Evolutionary conservation across 2,888 invertebrate genomes (phyloP).

Genomic region (Philereme vetulata): DNA sequence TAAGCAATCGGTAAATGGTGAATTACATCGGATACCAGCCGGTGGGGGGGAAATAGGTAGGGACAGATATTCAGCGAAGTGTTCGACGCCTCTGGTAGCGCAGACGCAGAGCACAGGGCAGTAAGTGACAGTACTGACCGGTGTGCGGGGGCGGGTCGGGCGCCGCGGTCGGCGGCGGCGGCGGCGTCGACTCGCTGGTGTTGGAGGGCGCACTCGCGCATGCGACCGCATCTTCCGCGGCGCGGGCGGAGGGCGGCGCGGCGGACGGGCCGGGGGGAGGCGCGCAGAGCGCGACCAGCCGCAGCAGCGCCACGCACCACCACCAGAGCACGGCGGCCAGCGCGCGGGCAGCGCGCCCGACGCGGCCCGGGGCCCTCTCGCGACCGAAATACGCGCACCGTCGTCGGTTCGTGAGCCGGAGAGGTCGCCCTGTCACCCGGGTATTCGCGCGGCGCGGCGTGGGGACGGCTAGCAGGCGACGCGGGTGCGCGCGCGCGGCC

Average conservation of each 20-base stretch:
- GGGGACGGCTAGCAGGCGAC: conserved; percentile 70
- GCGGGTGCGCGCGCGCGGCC: conserved; percentile 82
- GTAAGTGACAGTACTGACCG: conserved; percentile 69
- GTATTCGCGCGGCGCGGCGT: conserved; percentile 64
- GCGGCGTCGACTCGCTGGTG: conserved; percentile 65
- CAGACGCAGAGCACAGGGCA: conserved; percentile 25
- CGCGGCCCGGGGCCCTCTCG: conserved; percentile 77
- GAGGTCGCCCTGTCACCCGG: conserved; percentile 66
- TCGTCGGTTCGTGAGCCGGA: conserved; percentile 65
- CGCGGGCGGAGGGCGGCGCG: conserved; percentile 69
- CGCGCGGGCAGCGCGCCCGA: conserved; percentile 80
- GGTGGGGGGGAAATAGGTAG: conserved; percentile 10
- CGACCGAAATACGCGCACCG: conserved; percentile 81
- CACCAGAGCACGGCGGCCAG: conserved; percentile 83
- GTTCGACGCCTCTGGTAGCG: conserved; percentile 4
- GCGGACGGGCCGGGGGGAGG: conserved; percentile 76
- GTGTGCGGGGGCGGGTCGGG: conserved; percentile 62
- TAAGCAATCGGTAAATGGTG: conserved; percentile 22
- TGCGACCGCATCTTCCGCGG: conserved; percentile 75
- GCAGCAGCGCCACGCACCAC: conserved; percentile 83
- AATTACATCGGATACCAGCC: conserved; percentile 17
- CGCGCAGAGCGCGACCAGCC: conserved; percentile 80
- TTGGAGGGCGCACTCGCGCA: conserved; percentile 75
- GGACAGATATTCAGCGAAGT: conserved; percentile 7
- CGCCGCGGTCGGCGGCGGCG: conserved; percentile 50